A percentile compares a stretch with the other conserved stretches of the same genome.
Conservation (phyloP, 2,888 invertebrate species). For the Epicampocera succincta region DNA sequence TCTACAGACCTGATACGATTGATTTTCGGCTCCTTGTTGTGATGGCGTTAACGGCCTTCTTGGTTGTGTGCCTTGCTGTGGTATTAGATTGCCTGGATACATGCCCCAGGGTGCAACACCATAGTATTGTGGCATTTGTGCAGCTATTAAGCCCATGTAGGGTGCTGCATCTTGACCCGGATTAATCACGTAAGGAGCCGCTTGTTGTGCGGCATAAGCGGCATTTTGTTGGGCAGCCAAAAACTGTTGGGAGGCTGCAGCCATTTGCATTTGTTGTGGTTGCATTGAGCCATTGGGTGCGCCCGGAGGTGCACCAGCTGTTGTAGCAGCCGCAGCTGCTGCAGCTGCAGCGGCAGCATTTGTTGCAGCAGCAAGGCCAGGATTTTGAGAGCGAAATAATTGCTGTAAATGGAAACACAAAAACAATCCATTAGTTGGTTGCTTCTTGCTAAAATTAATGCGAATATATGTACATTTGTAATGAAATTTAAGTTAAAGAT, state of each 20-base stretch:
- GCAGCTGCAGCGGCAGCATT: slow-evolving; percentile 80
- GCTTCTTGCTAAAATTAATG: not conserved
- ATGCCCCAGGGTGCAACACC: slow-evolving; percentile 96
- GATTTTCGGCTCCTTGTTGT: slow-evolving; percentile 84
- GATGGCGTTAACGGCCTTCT: slow-evolving; percentile 91
- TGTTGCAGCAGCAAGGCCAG: slow-evolving; percentile 85
- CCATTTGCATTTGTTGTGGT: slow-evolving; percentile 88
- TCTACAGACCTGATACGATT: slow-evolving; percentile 82
- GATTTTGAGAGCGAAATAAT: slow-evolving; percentile 93
- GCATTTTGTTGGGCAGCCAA: slow-evolving; percentile 87
- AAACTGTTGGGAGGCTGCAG: slow-evolving; percentile 87
- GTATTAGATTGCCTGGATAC: slow-evolving; percentile 91
- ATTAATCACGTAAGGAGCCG: slow-evolving; percentile 92
- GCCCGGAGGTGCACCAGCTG: slow-evolving; percentile 82
- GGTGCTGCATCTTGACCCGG: slow-evolving; percentile 88
- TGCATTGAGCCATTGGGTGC: slow-evolving; percentile 87
- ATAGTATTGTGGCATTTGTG: slow-evolving; percentile 91
- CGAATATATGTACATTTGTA: too few species aligned
- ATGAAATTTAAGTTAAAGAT: too few species aligned
- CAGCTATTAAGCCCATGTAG: slow-evolving; percentile 91
- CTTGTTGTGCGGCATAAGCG: slow-evolving; percentile 85
- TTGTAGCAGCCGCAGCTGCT: slow-evolving; percentile 79
- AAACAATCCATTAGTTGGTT: not conserved
- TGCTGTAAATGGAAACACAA: slow-evolving; percentile 84
- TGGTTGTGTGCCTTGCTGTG: slow-evolving; percentile 86